phyloP scores from a whole-genome alignment of 2,113 vertebrate genomes.

The Clarias batrachus region DNA sequence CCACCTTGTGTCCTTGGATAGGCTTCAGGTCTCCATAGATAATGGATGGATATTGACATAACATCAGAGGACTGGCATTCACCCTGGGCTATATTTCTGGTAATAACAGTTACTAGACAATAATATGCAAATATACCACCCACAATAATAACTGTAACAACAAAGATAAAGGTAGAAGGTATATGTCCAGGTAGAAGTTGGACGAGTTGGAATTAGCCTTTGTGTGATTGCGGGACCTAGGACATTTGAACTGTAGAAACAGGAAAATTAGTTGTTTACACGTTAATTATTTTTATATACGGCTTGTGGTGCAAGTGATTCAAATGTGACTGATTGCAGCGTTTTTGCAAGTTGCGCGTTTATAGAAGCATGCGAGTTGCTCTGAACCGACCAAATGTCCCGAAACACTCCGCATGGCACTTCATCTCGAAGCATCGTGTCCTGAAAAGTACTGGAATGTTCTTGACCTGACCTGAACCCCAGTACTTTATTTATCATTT shows the following conservation, averaged over 20 bases:
- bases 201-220: background rate
- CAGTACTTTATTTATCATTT: constrained; percentile 20
- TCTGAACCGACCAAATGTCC: background rate
- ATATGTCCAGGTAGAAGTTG: background rate
- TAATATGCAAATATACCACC: background rate
- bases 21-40: too few species aligned
- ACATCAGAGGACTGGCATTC: background rate
- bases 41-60: background rate
- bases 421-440: background rate
- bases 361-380: background rate
- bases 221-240: background rate
- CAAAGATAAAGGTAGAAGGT: background rate
- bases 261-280: background rate
- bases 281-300: background rate
- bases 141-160: background rate
- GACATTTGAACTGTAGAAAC: background rate
- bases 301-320: background rate
- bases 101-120: background rate
- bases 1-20: too few species aligned
- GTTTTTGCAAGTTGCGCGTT: background rate
- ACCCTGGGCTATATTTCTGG: background rate
- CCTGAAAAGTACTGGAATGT: background rate
- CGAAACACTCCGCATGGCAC: background rate
- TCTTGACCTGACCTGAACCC: background rate
- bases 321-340: background rate